These are phyloP conservation scores for Ambastaia sidthimunki DNA, from an alignment of 2,797 vertebrate species.

Conservation along the genomic window DNA sequence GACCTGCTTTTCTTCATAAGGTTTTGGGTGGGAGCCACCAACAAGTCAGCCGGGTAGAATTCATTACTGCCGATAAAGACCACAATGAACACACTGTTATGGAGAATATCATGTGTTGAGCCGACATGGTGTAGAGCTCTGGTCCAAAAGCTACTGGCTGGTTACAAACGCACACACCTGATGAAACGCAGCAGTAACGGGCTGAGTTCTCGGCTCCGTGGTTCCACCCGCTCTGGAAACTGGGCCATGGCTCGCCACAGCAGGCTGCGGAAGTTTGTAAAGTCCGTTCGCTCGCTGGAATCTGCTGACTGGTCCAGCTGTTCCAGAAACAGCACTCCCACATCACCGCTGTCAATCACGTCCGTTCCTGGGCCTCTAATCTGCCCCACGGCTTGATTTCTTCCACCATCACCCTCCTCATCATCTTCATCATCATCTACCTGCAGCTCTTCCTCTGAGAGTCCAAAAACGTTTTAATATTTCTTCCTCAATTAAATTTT, in stretches of 20 bases:
- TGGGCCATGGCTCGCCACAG: conserved; percentile 90
- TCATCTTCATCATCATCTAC: conserved; percentile 68
- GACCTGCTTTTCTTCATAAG: conserved; percentile 75
- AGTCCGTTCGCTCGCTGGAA: conserved; percentile 84
- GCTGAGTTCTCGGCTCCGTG: conserved; percentile 89
- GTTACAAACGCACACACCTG: conserved; percentile 72
- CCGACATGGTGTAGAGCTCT: background rate
- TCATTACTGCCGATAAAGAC: conserved; percentile 82
- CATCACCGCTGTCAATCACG: conserved; percentile 75
- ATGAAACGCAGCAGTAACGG: conserved; percentile 93
- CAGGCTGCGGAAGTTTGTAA: conserved; percentile 90
- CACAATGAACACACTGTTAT: background rate
- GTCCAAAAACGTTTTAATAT: background rate
- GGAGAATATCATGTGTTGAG: background rate
- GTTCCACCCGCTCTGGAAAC: conserved; percentile 90
- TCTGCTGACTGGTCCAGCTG: conserved; percentile 74
- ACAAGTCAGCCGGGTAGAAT: conserved; percentile 88
- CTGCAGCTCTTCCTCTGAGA: conserved; percentile 84
- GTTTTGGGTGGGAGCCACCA: conserved; percentile 91
- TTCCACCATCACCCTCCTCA: conserved; percentile 7
- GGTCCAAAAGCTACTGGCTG: too few species aligned
- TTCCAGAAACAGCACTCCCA: conserved; percentile 82
- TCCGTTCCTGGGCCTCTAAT: conserved; percentile 66
- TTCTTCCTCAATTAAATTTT: background rate
- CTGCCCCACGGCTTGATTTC: conserved; percentile 30